Evolutionary conservation across 2,797 vertebrate genomes (phyloP), one percentile per base, ranked within the genome.

Genomic region (Ambastaia sidthimunki): DNA sequence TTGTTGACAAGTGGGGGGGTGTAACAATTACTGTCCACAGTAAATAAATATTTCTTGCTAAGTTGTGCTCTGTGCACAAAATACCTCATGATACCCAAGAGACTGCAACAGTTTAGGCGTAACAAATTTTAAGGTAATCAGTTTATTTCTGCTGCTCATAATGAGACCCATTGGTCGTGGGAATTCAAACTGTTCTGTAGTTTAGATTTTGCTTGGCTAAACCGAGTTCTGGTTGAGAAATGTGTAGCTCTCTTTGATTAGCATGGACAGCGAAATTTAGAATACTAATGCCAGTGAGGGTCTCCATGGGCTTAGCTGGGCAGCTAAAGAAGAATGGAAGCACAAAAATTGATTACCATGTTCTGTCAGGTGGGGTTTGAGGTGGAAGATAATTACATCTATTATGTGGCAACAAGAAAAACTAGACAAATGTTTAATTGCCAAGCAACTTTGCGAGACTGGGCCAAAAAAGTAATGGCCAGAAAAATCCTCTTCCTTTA

Each of bases 331-430:
- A 85, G 72, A 92, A 91, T 88, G 77, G 70, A 85, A 48, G 62
- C 71, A 81, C 70, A 81, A 86, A 88, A 82, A 85, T 86, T 87
- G 87, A 90, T 90, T 91, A 90, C 87, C 62, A 82, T 86, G 85
- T 91, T 90, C 89, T 87, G 80, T 81, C 84, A 89, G 79, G 83
- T 41, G 47, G 54, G 78, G 89, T 90, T 68, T 63, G 86, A 91
- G 88, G 88, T 88, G 78, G 80, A 88, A 84, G 82, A 80, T 90
- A 91, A 90, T 87, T 78, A 90, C 88, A 91, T 92, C 88, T 87
- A 84, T 91, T 90, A 90, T 89, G 78, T 71, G 82, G 83, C 87
- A 90, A 90, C 85, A 85, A 89, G 87, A 87, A 87, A 86, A 89
- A 87, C 73, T 82, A 77, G 52, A 79, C 59, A 80, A 80, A 85